Evolutionary conservation across 2,888 invertebrate species (phyloP).

Genomic region (Leptinotarsa juncta): DNA sequence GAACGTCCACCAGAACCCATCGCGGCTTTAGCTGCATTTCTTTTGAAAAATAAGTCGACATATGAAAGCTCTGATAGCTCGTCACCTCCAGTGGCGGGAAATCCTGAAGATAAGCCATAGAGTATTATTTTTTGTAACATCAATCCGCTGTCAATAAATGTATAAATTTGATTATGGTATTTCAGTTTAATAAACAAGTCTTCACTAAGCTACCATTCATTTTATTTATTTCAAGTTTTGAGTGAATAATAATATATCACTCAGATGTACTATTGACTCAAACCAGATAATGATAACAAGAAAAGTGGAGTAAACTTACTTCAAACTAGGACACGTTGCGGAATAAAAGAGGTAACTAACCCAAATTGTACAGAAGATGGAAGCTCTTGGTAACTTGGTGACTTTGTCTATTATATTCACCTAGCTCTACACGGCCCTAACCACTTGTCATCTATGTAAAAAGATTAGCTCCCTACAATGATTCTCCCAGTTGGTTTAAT

Average conservation of each 20-base stretch:
- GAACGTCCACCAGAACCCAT: constrained; percentile 96
- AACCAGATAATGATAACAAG: too few relatives aligned
- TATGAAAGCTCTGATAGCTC: constrained; percentile 73
- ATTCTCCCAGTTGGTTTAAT: too few relatives aligned
- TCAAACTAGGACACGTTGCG: too few relatives aligned
- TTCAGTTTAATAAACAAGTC: neutral
- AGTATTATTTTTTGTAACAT: neutral
- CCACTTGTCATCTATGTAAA: too few relatives aligned
- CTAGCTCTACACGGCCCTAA: too few relatives aligned
- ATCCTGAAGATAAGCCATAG: constrained; percentile 33
- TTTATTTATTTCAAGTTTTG: neutral
- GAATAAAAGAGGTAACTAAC: too few relatives aligned
- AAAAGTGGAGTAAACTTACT: too few relatives aligned
- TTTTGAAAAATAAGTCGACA: constrained; percentile 89
- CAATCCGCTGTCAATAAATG: neutral
- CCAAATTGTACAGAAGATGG: too few relatives aligned
- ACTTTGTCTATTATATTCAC: too few relatives aligned
- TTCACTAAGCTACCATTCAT: neutral
- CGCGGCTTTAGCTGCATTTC: constrained; percentile 90
- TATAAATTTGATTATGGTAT: neutral
- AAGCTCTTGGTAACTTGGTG: too few relatives aligned
- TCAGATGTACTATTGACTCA: too few relatives aligned
- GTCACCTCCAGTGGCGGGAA: constrained; percentile 26
- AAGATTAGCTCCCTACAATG: too few relatives aligned
- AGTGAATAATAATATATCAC: neutral